phyloP scores from a whole-genome alignment of 1,140 invertebrate species.

The Brachionus rotundiformis region DNA sequence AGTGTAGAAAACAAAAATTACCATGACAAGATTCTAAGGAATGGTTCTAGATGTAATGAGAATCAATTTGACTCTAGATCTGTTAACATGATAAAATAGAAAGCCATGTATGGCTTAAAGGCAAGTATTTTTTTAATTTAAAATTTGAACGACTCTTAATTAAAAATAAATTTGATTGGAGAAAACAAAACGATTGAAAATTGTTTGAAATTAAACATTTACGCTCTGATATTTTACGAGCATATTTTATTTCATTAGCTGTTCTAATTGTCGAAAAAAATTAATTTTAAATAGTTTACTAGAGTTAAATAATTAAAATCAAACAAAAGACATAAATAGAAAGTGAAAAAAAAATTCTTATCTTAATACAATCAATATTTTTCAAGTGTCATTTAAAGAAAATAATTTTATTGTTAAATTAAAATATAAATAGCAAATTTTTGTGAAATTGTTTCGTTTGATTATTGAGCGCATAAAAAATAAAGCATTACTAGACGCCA shows the following conservation, averaged over 20 bases:
- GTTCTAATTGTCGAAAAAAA: conserved; percentile 10
- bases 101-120: neutral
- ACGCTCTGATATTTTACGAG: neutral
- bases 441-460: neutral
- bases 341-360: neutral
- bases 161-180: neutral
- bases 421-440: too few species aligned
- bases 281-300: neutral
- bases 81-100: neutral
- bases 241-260: neutral
- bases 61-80: neutral
- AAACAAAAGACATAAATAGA: neutral
- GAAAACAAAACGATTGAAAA: neutral
- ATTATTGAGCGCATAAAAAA: neutral
- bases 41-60: too few species aligned
- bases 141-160: neutral
- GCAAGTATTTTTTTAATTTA: neutral
- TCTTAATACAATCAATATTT: neutral
- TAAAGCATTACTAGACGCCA: neutral
- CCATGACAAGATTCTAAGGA: neutral
- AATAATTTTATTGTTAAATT: neutral
- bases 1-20: neutral
- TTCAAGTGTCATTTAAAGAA: neutral
- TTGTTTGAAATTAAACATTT: conserved; percentile 5
- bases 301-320: conserved; percentile 3